phyloP scores from a whole-genome alignment of 2,888 invertebrate genomes.

The Eupithecia insigniata region DNA sequence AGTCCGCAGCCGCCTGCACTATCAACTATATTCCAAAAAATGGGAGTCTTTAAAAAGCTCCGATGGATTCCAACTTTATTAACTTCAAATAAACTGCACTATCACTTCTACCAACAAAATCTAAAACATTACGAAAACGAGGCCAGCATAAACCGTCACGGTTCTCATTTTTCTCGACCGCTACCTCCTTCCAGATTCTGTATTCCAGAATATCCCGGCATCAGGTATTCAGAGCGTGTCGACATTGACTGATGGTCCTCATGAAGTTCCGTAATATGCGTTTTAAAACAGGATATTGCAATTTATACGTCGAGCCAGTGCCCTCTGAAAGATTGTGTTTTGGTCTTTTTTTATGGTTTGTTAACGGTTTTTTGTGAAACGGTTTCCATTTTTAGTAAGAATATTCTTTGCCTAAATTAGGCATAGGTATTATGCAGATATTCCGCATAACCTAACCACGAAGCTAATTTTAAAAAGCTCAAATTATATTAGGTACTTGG shows the following conservation, averaged over 20 bases:
- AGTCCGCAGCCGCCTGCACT: too few relatives aligned
- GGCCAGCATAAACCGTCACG: conserved; percentile 18
- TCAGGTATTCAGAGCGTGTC: conserved; percentile 62
- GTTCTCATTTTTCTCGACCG: conserved; percentile 26
- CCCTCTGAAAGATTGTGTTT: background rate
- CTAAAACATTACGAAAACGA: conserved; percentile 1
- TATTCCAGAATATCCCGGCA: conserved; percentile 33
- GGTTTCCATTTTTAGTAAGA: background rate
- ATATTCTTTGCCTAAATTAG: too few relatives aligned
- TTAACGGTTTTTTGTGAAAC: background rate
- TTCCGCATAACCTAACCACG: too few relatives aligned
- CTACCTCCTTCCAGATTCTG: conserved; percentile 35
- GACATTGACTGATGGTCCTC: conserved; percentile 62
- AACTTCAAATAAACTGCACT: background rate
- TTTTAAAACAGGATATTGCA: conserved; percentile 34
- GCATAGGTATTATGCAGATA: too few relatives aligned
- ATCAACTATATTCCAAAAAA: too few relatives aligned
- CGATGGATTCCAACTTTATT: too few relatives aligned
- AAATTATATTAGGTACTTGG: too few relatives aligned
- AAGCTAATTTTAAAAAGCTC: too few relatives aligned
- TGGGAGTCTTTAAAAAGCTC: too few relatives aligned
- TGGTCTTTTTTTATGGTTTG: background rate
- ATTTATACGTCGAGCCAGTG: conserved; percentile 26
- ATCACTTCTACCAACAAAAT: background rate
- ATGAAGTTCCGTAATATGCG: conserved; percentile 41